These are phyloP conservation scores for Delphinus delphis DNA, from an alignment of 2,113 vertebrate genomes.

Conservation along the genomic window DNA sequence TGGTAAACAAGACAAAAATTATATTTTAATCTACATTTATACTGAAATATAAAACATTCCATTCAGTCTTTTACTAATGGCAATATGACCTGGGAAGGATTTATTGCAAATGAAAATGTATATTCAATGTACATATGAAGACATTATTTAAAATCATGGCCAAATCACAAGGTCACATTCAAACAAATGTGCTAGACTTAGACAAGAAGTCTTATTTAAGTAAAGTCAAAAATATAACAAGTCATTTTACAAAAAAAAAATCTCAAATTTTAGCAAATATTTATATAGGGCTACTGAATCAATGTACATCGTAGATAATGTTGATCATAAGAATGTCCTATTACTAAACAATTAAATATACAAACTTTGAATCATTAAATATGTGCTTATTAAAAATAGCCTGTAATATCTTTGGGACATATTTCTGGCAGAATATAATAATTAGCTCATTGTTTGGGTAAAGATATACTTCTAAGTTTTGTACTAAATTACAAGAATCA, in stretches of 20 bases:
- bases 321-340: not conserved
- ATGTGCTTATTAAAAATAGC: not conserved
- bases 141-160: not conserved
- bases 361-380: slow-evolving; percentile 49
- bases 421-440: not conserved
- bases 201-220: not conserved
- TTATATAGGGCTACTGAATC: not conserved
- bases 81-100: not conserved
- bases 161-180: slow-evolving; percentile 19
- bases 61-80: not conserved
- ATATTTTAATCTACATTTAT: slow-evolving; percentile 9
- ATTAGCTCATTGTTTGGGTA: not conserved
- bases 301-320: not conserved
- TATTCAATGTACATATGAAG: slow-evolving; percentile 10
- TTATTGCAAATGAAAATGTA: slow-evolving; percentile 29
- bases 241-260: not conserved
- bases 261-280: not conserved
- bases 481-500: not conserved
- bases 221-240: slow-evolving; percentile 18
- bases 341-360: not conserved
- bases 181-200: not conserved
- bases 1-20: not conserved
- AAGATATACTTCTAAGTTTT: slow-evolving; percentile 8
- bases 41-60: not conserved
- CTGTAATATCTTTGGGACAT: not conserved